A percentile compares a stretch with the other conserved stretches of the same genome.
These are phyloP conservation scores for Lymantria dispar DNA, from an alignment of 2,888 invertebrate genomes.

Conservation along the genomic window DNA sequence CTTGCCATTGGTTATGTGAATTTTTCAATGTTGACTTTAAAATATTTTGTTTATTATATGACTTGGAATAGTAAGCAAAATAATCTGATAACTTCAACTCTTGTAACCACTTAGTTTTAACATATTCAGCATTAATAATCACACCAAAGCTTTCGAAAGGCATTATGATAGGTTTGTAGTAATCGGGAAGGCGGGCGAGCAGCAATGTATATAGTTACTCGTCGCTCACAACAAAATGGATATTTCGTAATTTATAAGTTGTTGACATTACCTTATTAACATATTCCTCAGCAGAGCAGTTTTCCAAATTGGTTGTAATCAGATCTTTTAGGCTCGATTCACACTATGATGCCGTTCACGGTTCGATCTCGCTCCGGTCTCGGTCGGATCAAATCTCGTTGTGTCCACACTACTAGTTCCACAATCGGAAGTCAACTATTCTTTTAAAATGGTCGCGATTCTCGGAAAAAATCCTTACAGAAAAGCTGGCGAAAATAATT, in stretches of 20 bases:
- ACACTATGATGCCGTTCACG: too few species aligned
- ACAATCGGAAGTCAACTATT: too few species aligned
- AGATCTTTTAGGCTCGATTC: constrained; percentile 1
- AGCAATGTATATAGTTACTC: constrained; percentile 15
- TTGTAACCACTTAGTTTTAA: constrained; percentile 22
- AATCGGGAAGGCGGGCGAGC: constrained; percentile 16
- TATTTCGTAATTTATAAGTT: constrained; percentile 21
- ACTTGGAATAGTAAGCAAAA: constrained; percentile 1
- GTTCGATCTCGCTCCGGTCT: too few species aligned
- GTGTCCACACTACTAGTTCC: too few species aligned
- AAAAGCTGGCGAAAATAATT: too few species aligned
- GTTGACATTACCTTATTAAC: constrained; percentile 19
- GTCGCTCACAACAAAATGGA: constrained; percentile 12
- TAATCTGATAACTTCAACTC: constrained; percentile 1
- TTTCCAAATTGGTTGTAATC: background rate
- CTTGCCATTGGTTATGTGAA: constrained; percentile 1
- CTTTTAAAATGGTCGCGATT: too few species aligned
- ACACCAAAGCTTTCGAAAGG: constrained; percentile 17
- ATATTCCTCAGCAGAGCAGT: background rate
- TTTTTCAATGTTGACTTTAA: background rate
- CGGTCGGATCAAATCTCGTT: too few species aligned
- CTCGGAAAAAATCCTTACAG: too few species aligned
- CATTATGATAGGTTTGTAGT: constrained; percentile 15
- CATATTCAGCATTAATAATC: constrained; percentile 14
- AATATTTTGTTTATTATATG: constrained; percentile 1